Base-by-base conservation (phyloP, 2,888 invertebrate species). In the Urechis unicinctus region DNA sequence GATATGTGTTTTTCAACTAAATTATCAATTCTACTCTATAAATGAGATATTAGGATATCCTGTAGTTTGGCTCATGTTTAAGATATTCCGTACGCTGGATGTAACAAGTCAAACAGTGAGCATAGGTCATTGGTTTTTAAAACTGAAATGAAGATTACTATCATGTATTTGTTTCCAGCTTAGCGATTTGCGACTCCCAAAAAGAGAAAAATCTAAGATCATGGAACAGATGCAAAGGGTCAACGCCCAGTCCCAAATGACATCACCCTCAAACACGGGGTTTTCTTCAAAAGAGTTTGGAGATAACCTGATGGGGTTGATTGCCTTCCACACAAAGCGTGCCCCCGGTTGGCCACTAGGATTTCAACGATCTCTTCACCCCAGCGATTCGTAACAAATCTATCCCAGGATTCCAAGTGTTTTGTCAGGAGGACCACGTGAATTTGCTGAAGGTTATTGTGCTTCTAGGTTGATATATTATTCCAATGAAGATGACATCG, bases 101-200 rank as follows among this genome's bases (percentile, higher is more conserved):
- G n/a, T n/a, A n/a, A n/a, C n/a, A n/a, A n/a, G n/a, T n/a, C n/a
- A n/a, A n/a, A n/a, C n/a, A n/a, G n/a, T n/a, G n/a, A n/a, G n/a
- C n/a, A n/a, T n/a, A n/a, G n/a, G n/a, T n/a, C n/a, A n/a, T n/a
- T n/a, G n/a, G n/a, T n/a, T n/a, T n/a, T n/a, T n/a, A n/a, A n/a
- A n/a, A n/a, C n/a, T n/a, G n/a, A n/a, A n/a, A n/a, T n/a, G n/a
- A n/a, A n/a, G n/a, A n/a, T n/a, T n/a, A n/a, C n/a, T n/a, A n/a
- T n/a, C n/a, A n/a, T n/a, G n/a, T n/a, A n/a, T n/a, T n/a, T n/a
- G n/a, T n/a, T n/a, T 85, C 70, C 85, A 98, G 97, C 97, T 80
- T 97, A 98, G 72, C 88, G 98, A 83, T 98, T 98, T 83, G 98
- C 98, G 98, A 67, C 97, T 98, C 77, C 98, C 98, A 71, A 98